These are phyloP conservation scores for Ligdia adustata DNA, from an alignment of 2,888 invertebrate species.

Conservation along the genomic window DNA sequence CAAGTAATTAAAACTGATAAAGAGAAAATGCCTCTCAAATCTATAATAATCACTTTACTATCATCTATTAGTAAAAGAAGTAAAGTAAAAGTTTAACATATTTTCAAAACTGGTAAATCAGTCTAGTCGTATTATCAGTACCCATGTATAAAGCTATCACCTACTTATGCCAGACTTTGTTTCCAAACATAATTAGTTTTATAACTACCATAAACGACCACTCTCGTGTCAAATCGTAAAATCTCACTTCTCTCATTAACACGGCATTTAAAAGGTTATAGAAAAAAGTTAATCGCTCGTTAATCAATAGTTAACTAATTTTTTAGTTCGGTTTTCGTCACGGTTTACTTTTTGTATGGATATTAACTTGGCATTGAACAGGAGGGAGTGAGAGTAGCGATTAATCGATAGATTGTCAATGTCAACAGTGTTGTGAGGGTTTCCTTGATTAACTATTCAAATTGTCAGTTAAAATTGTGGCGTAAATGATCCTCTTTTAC, in stretches of 20 bases:
- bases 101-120: too few species aligned
- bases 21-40: too few species aligned
- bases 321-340: conserved; percentile 28
- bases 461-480: neutral
- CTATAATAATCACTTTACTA: too few species aligned
- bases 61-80: too few species aligned
- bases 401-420: conserved; percentile 27
- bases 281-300: conserved; percentile 40
- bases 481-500: too few species aligned
- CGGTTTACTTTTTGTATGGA: conserved; percentile 26
- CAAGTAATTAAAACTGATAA: too few species aligned
- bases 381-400: conserved; percentile 18
- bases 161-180: conserved; percentile 42
- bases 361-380: conserved; percentile 26
- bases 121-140: too few species aligned
- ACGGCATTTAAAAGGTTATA: conserved; percentile 49
- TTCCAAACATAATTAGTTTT: conserved; percentile 49
- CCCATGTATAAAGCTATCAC: too few species aligned
- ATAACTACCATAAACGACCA: conserved; percentile 61
- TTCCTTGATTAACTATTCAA: conserved; percentile 10
- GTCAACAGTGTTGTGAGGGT: conserved; percentile 6
- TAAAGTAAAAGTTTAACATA: too few species aligned
- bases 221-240: conserved; percentile 70
- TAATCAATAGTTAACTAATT: conserved; percentile 29
- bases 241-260: conserved; percentile 68